Percentiles rank a stretch among this genome's conserved stretches.
Evolutionary conservation across 2,113 vertebrate genomes (phyloP).

Genomic region (Nipponia nippon): DNA sequence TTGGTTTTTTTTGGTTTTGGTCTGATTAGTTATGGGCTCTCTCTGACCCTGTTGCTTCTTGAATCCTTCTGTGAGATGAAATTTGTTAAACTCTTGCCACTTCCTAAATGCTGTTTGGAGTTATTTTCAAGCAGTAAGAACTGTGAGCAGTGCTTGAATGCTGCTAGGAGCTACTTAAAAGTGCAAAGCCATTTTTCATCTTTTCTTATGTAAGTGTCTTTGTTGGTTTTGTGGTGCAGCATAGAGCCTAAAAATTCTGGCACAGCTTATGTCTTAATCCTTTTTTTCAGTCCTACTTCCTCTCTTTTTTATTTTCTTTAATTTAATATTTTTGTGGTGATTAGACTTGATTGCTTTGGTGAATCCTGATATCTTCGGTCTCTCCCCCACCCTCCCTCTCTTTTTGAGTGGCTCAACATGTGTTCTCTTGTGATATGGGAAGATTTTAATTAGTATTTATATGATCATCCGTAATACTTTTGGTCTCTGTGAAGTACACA

Average conservation of each 20-base stretch:
- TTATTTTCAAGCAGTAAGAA: background rate
- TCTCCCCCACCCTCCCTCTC: accelerated
- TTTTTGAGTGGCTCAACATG: constrained; percentile 11
- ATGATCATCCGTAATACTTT: background rate
- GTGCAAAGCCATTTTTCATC: background rate
- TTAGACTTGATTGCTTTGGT: constrained; percentile 35
- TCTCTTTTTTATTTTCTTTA: background rate
- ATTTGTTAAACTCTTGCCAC: background rate
- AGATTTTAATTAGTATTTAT: constrained; percentile 44
- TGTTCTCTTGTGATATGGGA: constrained; percentile 41
- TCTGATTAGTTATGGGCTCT: background rate
- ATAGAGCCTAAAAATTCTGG: background rate
- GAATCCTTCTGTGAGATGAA: background rate
- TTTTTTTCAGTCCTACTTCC: constrained; percentile 5
- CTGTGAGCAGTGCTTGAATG: background rate
- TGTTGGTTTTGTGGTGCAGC: background rate
- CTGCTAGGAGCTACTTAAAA: constrained; percentile 1
- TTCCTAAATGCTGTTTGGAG: background rate
- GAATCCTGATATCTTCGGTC: background rate
- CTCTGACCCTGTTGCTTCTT: background rate
- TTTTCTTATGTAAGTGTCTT: background rate
- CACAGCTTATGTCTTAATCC: background rate
- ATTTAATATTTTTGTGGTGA: constrained; percentile 21
- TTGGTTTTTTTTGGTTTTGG: background rate
- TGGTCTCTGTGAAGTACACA: background rate